A percentile compares a stretch with the other conserved stretches of the same genome.
Conservation (phyloP, 1,140 invertebrate genomes). For the Odontomachus brunneus region DNA sequence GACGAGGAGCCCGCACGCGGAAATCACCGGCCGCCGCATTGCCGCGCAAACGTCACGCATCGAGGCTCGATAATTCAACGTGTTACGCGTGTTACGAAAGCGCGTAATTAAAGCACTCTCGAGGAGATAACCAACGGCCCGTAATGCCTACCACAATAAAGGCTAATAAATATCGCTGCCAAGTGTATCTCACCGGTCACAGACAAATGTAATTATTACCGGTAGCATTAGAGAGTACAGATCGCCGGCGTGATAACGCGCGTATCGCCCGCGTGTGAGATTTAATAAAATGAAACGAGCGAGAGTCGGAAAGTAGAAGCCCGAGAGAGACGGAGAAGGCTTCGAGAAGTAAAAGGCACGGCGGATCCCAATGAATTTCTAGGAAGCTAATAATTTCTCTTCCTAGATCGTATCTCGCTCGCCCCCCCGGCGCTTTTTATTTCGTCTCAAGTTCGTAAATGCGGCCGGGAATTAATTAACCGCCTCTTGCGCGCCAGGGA, state of each 20-base stretch:
- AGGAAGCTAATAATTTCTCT: slow-evolving; percentile 55
- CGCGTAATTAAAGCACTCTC: slow-evolving; percentile 33
- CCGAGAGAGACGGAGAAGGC: background rate
- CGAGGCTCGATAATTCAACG: background rate
- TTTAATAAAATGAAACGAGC: slow-evolving; percentile 25
- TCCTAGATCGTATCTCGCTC: slow-evolving; percentile 42
- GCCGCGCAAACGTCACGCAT: background rate
- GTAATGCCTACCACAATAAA: slow-evolving; percentile 23
- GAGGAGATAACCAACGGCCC: slow-evolving; percentile 12
- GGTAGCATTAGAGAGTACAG: slow-evolving; percentile 29
- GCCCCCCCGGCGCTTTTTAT: slow-evolving; percentile 25
- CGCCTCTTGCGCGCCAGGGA: slow-evolving; percentile 11
- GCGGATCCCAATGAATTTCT: slow-evolving; percentile 53
- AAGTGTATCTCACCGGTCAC: background rate
- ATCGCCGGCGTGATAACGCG: slow-evolving; percentile 21
- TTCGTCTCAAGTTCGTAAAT: slow-evolving; percentile 46
- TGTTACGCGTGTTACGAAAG: background rate
- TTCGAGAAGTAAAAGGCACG: background rate
- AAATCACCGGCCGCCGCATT: background rate
- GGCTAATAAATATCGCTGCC: slow-evolving; percentile 26
- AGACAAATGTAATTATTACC: slow-evolving; percentile 49
- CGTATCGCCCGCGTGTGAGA: background rate
- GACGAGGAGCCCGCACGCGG: too few species aligned
- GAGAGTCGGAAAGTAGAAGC: too few species aligned
- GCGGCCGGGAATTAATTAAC: slow-evolving; percentile 49